Evolutionary conservation across 2,797 vertebrate genomes (phyloP).

Genomic region (Pterois miles): DNA sequence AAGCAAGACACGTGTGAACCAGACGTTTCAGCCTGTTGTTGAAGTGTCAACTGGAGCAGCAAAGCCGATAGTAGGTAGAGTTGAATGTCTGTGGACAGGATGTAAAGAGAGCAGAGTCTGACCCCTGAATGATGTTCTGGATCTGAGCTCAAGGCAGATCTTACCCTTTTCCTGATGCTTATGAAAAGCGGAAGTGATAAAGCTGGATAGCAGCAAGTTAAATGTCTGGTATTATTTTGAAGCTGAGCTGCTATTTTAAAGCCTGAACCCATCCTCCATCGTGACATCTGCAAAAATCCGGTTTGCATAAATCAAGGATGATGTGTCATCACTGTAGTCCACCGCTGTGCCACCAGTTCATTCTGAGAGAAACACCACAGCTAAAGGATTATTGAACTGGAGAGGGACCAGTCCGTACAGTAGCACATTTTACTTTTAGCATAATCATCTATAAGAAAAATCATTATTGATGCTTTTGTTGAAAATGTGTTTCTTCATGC

Average conservation of each 20-base stretch:
- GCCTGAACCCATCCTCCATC: constrained; percentile 6
- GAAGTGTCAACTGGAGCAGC: background rate
- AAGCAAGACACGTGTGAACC: background rate
- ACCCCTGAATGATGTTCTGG: constrained; percentile 1
- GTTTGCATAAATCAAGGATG: constrained; percentile 35
- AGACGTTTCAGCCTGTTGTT: constrained; percentile 8
- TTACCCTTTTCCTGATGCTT: constrained; percentile 3
- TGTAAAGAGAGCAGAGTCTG: constrained; percentile 23
- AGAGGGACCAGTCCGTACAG: constrained; percentile 74
- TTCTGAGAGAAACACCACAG: constrained; percentile 36
- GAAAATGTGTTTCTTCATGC: constrained; percentile 40
- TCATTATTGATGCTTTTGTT: constrained; percentile 46
- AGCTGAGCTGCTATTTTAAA: constrained; percentile 63
- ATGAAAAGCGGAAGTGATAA: constrained; percentile 34
- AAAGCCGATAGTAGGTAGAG: constrained; percentile 30
- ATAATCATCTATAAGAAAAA: constrained; percentile 52
- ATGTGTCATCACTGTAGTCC: constrained; percentile 53
- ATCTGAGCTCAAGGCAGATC: background rate
- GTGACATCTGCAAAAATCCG: constrained; percentile 15
- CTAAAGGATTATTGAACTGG: constrained; percentile 33
- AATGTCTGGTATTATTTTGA: constrained; percentile 4
- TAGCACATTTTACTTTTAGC: constrained; percentile 54
- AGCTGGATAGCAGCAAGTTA: constrained; percentile 6
- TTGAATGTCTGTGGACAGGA: constrained; percentile 45
- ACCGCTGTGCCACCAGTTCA: constrained; percentile 49